A percentile compares a stretch with the other conserved stretches of the same genome.
phyloP scores from a whole-genome alignment of 2,113 vertebrate species.

The Tonatia bakeri region DNA sequence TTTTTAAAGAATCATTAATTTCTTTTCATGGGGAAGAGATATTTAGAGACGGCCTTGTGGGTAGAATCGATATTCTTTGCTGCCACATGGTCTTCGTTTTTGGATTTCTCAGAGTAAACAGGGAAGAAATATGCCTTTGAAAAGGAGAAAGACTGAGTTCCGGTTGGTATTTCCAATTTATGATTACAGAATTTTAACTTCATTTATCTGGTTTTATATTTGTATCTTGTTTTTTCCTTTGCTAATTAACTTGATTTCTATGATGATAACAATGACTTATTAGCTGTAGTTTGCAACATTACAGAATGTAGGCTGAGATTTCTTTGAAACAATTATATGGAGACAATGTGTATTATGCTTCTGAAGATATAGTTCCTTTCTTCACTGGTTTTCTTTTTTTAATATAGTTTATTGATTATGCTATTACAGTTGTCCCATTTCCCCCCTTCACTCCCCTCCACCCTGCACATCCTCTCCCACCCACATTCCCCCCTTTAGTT shows the following conservation, averaged over 20 bases:
- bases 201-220: not conserved
- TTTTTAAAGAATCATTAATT: not conserved
- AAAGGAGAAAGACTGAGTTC: not conserved
- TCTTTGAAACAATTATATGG: not conserved
- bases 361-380: not conserved
- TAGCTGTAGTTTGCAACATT: not conserved
- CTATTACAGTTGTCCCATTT: too few species aligned
- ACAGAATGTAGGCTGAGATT: not conserved
- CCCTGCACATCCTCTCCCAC: too few species aligned
- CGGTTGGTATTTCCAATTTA: not conserved
- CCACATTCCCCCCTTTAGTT: too few species aligned
- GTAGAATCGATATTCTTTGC: not conserved
- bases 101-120: slow-evolving; percentile 14
- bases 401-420: too few species aligned
- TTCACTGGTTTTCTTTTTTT: not conserved
- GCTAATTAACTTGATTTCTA: not conserved
- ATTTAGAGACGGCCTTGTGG: not conserved
- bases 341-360: not conserved
- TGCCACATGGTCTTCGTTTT: not conserved
- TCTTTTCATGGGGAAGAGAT: not conserved
- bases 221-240: not conserved
- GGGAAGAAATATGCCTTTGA: not conserved
- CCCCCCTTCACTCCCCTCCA: too few species aligned
- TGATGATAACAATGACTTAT: not conserved
- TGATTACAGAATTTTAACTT: not conserved